These are phyloP conservation scores for Indicator maculatus DNA, from an alignment of 2,113 vertebrate species.

Conservation along the genomic window DNA sequence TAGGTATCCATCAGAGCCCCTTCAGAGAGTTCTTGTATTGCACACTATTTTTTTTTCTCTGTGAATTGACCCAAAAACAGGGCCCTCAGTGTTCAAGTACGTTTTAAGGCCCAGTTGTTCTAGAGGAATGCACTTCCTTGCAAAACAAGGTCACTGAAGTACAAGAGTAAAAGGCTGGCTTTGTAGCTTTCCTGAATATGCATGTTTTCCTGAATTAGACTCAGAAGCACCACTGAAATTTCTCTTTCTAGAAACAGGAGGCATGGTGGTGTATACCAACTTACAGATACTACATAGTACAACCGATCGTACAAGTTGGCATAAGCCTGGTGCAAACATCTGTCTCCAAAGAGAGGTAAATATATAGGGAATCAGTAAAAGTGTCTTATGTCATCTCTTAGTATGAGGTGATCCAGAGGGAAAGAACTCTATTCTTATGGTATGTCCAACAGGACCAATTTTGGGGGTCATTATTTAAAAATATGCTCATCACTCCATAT, in stretches of 20 bases:
- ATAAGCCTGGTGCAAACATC: neutral
- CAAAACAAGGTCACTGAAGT: neutral
- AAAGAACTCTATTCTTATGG: accelerated
- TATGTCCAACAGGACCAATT: accelerated
- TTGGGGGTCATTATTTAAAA: neutral
- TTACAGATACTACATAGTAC: neutral
- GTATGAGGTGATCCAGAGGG: neutral
- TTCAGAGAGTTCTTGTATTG: accelerated
- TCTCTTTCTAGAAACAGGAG: neutral
- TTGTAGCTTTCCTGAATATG: neutral
- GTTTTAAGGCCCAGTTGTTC: neutral
- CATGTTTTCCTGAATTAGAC: neutral
- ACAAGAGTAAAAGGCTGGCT: neutral
- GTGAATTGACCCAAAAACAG: neutral
- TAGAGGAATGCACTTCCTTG: neutral
- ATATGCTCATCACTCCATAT: neutral
- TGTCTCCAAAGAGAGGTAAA: neutral
- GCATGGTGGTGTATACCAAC: neutral
- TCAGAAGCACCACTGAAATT: neutral
- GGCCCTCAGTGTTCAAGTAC: neutral
- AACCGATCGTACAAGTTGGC: neutral
- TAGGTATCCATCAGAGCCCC: neutral
- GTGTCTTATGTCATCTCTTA: neutral
- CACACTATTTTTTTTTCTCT: neutral
- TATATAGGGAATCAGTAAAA: neutral